Conservation (phyloP, 2,113 vertebrate species). For the Rana temporaria region DNA sequence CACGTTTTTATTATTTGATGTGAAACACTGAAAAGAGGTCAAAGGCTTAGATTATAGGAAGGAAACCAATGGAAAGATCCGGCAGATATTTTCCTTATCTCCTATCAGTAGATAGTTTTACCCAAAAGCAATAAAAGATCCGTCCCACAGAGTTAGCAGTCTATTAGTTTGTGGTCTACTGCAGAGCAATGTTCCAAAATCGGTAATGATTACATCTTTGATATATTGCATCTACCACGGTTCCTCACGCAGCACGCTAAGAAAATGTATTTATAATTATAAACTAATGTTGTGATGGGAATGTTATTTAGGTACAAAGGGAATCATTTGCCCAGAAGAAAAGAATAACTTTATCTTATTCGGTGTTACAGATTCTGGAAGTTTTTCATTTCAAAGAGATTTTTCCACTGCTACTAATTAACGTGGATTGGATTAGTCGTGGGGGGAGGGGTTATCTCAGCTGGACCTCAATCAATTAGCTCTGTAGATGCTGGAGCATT, state of each 20-base stretch:
- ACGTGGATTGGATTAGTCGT: too few species aligned
- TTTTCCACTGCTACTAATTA: too few species aligned
- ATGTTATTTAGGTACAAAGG: neutral
- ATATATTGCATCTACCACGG: constrained; percentile 7
- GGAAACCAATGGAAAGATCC: neutral
- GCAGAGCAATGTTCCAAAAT: constrained; percentile 4
- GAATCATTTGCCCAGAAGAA: neutral
- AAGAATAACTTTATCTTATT: too few species aligned
- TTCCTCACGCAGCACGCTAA: neutral
- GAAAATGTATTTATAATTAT: neutral
- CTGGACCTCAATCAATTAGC: too few species aligned
- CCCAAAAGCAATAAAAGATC: neutral
- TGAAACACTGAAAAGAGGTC: neutral
- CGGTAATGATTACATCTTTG: constrained; percentile 11
- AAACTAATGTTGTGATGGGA: neutral
- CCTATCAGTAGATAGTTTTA: neutral
- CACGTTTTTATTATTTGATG: neutral
- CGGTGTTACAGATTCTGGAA: too few species aligned
- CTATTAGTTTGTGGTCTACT: constrained; percentile 28
- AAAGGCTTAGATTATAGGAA: neutral
- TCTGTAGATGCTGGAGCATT: too few species aligned
- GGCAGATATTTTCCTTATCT: neutral
- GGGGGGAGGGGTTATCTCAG: too few species aligned
- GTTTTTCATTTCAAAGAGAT: too few species aligned
- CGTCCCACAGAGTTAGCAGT: constrained; percentile 29